Evolutionary conservation across 2,113 vertebrate genomes (phyloP), one percentile per base, ranked within the genome.

Genomic region (Larimichthys polyactis): DNA sequence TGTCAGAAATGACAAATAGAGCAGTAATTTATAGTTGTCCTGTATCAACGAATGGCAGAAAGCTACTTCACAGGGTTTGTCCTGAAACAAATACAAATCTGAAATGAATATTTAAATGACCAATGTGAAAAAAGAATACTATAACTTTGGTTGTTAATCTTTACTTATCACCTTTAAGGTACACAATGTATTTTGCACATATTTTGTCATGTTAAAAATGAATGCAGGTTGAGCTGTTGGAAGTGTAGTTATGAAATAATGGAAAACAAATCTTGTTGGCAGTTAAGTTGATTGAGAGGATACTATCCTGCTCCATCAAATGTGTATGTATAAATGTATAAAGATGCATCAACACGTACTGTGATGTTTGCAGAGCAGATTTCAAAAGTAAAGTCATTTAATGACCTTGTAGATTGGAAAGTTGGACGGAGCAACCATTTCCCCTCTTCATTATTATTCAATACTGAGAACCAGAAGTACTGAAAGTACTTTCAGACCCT

Each of bases 281-380:
- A 4, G 0, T 27, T 60, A 27, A 10, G 71, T 67, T 15, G 12
- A 78, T 54, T 27, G 40, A 79, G 58, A 77, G 0, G 44, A 48
- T 65, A 4, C n/a, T 43, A 24, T 52, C 20, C 52, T 68, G 69
- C 63, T 71, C 24, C 2, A 8, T 62, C 20, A 55, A 58, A n/a
- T 2, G 0, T 32, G 20, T 76, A 16, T 88, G 72, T 86, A 85
- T 54, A 85, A 65, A 83, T 89, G 79, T 85, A 87, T 44, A 90
- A 74, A 90, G 55, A 57, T 40, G 73, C 62, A 81, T 81, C 48
- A 63, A 11, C 24, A 65, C 24, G 60, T 63, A 4, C 22, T 40
- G 14, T 11, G 24, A 40, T 59, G 71, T 79, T 22, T 59, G 72
- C 75, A 75, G 68, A 79, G 75, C 72, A 86, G 71, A 82, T 87